Evolutionary conservation across 2,797 vertebrate species (phyloP).

Genomic region (Sarcoramphus papa): DNA sequence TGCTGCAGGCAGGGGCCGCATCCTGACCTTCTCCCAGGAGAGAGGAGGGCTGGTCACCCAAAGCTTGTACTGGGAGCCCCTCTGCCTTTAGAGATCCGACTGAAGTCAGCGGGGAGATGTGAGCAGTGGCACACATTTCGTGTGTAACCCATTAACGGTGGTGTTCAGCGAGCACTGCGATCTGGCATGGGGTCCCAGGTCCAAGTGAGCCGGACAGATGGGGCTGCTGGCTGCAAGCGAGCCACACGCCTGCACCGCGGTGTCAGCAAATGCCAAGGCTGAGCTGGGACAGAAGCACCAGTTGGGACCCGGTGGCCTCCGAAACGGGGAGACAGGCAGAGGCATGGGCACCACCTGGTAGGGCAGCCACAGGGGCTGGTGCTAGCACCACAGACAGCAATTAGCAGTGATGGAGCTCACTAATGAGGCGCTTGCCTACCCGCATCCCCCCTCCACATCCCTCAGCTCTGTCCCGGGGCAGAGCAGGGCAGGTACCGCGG

Average conservation of each 20-base stretch:
- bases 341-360: not conserved
- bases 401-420: not conserved
- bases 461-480: not conserved
- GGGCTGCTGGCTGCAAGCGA: not conserved
- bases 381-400: not conserved
- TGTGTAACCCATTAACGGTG: not conserved
- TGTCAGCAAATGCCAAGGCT: not conserved
- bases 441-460: not conserved
- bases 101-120: not conserved
- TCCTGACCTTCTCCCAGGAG: not conserved
- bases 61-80: not conserved
- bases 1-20: not conserved
- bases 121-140: not conserved
- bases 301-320: accelerated
- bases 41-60: not conserved
- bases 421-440: not conserved
- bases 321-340: not conserved
- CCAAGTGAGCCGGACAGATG: not conserved
- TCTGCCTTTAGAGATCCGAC: not conserved
- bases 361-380: not conserved
- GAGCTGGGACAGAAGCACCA: not conserved
- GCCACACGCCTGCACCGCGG: accelerated
- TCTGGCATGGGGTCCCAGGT: not conserved
- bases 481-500: not conserved
- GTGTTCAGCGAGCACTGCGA: accelerated